Conservation (phyloP, 2,113 vertebrate genomes). For the Semnornis frantzii region DNA sequence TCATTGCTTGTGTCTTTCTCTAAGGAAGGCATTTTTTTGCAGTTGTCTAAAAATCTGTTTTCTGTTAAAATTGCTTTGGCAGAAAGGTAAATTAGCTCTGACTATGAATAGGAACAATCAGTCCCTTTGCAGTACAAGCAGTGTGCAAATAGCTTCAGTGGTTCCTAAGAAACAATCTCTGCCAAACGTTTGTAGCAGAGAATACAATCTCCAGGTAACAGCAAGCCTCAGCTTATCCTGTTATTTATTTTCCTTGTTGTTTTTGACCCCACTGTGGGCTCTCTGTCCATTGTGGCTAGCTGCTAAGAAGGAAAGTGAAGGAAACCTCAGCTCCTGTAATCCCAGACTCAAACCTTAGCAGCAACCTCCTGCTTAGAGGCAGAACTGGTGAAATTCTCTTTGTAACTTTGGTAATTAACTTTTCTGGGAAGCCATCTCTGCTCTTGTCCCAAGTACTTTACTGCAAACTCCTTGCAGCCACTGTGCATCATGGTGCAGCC, state of each 20-base stretch:
- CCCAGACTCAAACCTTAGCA: not conserved
- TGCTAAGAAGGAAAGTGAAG: not conserved
- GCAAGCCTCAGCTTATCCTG: not conserved
- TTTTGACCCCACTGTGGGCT: not conserved
- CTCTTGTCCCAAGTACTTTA: not conserved
- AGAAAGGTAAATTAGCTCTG: not conserved
- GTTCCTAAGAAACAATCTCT: conserved; percentile 15
- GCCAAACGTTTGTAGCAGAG: not conserved
- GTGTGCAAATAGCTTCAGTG: not conserved
- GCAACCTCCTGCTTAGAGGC: not conserved
- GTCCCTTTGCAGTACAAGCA: not conserved
- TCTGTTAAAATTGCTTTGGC: not conserved
- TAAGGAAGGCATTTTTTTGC: not conserved
- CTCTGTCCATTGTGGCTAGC: not conserved
- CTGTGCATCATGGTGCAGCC: not conserved
- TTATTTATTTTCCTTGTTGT: not conserved
- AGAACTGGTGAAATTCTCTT: not conserved
- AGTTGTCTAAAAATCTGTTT: not conserved
- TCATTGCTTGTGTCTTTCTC: not conserved
- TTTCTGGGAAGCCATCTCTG: not conserved
- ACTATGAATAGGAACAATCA: conserved; percentile 2
- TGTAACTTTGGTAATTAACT: not conserved
- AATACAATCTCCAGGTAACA: not conserved
- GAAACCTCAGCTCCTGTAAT: not conserved
- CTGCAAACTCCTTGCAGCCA: not conserved